Conservation (phyloP, 2,888 invertebrate genomes). For the Luperina testacea region DNA sequence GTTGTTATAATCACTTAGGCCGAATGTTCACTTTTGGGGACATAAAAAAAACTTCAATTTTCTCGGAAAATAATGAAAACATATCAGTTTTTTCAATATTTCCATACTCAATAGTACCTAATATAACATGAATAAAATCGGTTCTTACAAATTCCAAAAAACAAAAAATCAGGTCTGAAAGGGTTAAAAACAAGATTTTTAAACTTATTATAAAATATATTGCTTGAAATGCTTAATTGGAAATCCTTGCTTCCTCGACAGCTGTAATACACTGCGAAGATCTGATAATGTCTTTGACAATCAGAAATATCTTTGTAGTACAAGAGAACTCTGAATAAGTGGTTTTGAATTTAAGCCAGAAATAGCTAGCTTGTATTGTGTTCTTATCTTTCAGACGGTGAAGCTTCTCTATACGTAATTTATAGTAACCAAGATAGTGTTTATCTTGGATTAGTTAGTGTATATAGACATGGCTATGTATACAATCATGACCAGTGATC, state of each 20-base stretch:
- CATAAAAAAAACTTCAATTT: too few species aligned
- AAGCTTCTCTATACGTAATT: slow-evolving; percentile 18
- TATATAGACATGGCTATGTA: background rate
- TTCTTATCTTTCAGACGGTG: slow-evolving; percentile 28
- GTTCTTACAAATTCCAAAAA: too few species aligned
- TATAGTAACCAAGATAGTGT: slow-evolving; percentile 13
- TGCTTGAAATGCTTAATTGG: slow-evolving; percentile 36
- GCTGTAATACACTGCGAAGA: slow-evolving; percentile 5
- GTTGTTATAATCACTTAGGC: too few species aligned
- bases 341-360: slow-evolving; percentile 12
- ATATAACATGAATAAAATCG: too few species aligned
- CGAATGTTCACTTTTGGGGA: too few species aligned
- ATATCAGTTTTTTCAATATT: too few species aligned
- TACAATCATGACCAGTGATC: background rate
- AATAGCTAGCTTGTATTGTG: slow-evolving; percentile 13
- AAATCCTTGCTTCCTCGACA: slow-evolving; percentile 22
- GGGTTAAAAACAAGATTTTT: background rate
- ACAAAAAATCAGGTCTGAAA: too few species aligned
- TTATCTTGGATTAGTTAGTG: slow-evolving; percentile 27
- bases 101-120: too few species aligned
- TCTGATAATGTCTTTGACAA: slow-evolving; percentile 34
- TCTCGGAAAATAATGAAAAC: too few species aligned
- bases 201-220: slow-evolving; percentile 1
- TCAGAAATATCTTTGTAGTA: slow-evolving; percentile 26
- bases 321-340: slow-evolving; percentile 7